phyloP scores from a whole-genome alignment of 2,797 vertebrate genomes.

The Kryptolebias ocellatus region DNA sequence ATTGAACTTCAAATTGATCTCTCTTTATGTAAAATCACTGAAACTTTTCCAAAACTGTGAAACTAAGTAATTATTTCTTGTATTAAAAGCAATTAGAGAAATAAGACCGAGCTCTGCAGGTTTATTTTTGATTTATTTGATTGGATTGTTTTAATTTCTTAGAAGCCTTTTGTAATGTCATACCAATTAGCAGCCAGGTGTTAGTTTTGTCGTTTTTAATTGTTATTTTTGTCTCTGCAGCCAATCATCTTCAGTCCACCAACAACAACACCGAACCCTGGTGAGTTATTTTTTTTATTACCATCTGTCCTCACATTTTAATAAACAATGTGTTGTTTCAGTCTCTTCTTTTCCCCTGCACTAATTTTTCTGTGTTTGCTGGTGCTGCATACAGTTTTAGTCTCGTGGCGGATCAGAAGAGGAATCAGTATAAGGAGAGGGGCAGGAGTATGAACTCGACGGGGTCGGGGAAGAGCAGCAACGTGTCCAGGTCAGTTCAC shows the following conservation, averaged over 20 bases:
- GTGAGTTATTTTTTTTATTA: conserved; percentile 75
- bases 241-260: conserved; percentile 89
- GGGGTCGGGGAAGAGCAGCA: conserved; percentile 96
- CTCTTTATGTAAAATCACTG: too few species aligned
- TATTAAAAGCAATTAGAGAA: too few species aligned
- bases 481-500: conserved; percentile 89
- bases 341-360: neutral
- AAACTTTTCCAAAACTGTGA: too few species aligned
- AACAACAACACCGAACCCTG: conserved; percentile 82
- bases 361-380: conserved; percentile 21
- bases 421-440: conserved; percentile 91
- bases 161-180: neutral
- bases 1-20: too few species aligned
- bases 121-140: too few species aligned
- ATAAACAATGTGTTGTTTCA: neutral
- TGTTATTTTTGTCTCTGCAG: conserved; percentile 73
- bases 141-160: too few species aligned
- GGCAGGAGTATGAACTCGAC: conserved; percentile 97
- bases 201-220: neutral
- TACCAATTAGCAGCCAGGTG: neutral
- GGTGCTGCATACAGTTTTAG: conserved; percentile 67
- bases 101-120: too few species aligned
- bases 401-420: conserved; percentile 88
- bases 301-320: conserved; percentile 1
- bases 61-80: too few species aligned